Base-by-base conservation (phyloP, 2,113 vertebrate species). In the Eulacestoma nigropectus region DNA sequence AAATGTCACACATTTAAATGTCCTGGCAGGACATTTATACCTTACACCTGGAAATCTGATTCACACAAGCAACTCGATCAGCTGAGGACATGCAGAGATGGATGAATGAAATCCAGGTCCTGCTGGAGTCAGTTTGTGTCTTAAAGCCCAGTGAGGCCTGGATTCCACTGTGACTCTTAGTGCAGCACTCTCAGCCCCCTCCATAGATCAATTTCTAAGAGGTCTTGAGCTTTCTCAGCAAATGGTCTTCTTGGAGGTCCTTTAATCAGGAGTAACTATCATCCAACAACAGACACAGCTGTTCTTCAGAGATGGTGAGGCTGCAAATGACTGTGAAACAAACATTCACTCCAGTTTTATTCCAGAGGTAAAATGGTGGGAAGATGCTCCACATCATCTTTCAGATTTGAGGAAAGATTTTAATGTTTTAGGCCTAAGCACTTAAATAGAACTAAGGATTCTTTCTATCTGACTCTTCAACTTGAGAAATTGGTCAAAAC, bases 401-500 rank as follows among this genome's bases (percentile, higher is more conserved):
- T 80, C 65, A 64, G 59, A 69, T 74, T 87, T 80, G 47, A 93
- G 39, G 57, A 77, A 78, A 73, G 4, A 46, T 44, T 72, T 64
- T 46, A 50, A 89, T 60, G 39, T 53, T 87, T 90, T 63, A 33
- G 20, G 17, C 60, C 68, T 77, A 94, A 93, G 42, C 46, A 84
- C 27, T 59, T 77, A 74, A 68, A 42, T 7, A 84, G 41, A 85
- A 90, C 44, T 72, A 49, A 90, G 16, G 33, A 91, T 64, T 94
- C 30, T 78, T 89, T 85, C 52, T 90, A 49, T 77, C 70, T 91
- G 91, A 93, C 79, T 96, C 79, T 95, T 74, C 56, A 91, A 84
- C 87, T 95, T 94, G 87, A 96, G 41, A 85, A 88, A 93, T 93
- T 95, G 93, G 88, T 93, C 88, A 92, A 89, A 88, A 74, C n/a